phyloP scores from a whole-genome alignment of 2,113 vertebrate species.

The Sturnira hondurensis region DNA sequence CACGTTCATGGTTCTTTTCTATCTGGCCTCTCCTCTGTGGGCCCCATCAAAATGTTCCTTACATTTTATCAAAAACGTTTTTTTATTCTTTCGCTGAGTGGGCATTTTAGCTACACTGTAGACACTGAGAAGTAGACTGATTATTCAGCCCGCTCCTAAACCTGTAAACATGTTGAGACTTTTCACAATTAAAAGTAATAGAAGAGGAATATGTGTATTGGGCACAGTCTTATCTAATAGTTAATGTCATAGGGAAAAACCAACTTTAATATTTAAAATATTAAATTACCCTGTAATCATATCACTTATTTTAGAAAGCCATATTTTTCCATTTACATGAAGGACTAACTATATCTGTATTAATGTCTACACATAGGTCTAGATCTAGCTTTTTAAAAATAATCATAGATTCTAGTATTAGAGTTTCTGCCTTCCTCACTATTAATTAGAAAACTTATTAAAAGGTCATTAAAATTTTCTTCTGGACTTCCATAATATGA shows the following conservation, averaged over 20 bases:
- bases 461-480: neutral
- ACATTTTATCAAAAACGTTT: conserved; percentile 15
- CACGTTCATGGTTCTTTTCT: neutral
- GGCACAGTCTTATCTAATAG: neutral
- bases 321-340: neutral
- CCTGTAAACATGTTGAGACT: neutral
- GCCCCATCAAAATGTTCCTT: conserved; percentile 25
- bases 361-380: neutral
- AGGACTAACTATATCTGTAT: neutral
- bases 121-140: neutral
- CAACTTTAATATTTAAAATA: neutral
- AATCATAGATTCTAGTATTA: neutral
- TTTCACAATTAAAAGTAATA: conserved; percentile 5
- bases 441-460: neutral
- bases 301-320: neutral
- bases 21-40: conserved; percentile 9
- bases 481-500: neutral
- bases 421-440: neutral
- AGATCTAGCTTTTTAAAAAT: neutral
- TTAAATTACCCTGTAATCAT: neutral
- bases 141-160: neutral
- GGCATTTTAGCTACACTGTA: neutral
- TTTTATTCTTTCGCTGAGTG: neutral
- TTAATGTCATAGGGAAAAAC: neutral
- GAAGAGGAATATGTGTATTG: neutral